Base-by-base conservation (phyloP, 2,113 vertebrate species). In the Trogon surrucura region DNA sequence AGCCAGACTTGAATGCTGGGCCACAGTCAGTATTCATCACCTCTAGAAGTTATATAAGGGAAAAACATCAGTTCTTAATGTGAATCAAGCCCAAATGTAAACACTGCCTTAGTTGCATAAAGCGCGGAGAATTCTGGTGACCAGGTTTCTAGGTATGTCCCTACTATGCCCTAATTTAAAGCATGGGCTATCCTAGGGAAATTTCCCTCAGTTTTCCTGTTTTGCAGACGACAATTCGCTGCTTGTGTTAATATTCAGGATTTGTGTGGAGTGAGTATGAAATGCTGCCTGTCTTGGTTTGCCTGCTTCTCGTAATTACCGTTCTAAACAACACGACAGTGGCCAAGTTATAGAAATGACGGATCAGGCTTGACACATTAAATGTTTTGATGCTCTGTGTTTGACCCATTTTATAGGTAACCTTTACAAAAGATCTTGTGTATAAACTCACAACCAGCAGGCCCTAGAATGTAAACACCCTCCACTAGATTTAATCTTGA, bases 51-150 rank as follows among this genome's bases (percentile, higher is more conserved):
- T 32, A 16, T 11, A 5, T 1, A 38, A 70, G 47, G 73, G 60
- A 36, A 86, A 34, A 73, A 94, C 41, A 12, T 11, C 12, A 54
- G 21, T 38, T 74, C 20, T 61, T 41, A 38, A 41, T 0, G 6
- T 74, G 34, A 66, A 30, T 61, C 11, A 23, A 88, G 27, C 10
- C 38, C 57, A 36, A 73, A 16, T 2, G 11, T 27, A 34, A 84
- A 60, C 13, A 8, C 18, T 27, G 56, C 1, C 41, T 38, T 18
- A 20, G 44, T 4, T 67, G 53, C 60, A 26, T 45, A 41, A 69
- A 9, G 47, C 57, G 41, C 0, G 0, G 47, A 81, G 41, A 71
- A 71, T 25, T 8, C 12, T 26, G 26, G 47, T 20, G 13, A 36
- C 20, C 11, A 1, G 38, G 61, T 67, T 65, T 53, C 47, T 18